Percentiles rank a stretch among this genome's conserved stretches.
phyloP scores from a whole-genome alignment of 92 coral and sea anemone genomes.

The Bergia sp. region DNA sequence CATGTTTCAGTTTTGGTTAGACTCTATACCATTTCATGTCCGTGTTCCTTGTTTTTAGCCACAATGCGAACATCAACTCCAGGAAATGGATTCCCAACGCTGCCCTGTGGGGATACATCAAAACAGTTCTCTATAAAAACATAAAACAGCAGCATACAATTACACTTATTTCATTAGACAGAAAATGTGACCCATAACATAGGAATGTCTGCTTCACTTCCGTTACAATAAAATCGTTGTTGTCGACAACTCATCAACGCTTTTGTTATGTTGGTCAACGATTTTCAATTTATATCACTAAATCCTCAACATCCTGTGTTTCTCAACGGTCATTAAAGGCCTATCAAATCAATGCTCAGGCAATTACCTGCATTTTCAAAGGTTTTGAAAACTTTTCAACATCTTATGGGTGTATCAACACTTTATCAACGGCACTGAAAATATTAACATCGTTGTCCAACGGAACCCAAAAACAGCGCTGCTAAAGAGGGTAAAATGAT shows the following conservation, averaged over 20 bases:
- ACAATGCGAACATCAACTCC: constrained; percentile 83
- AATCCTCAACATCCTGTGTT: background rate
- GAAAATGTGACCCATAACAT: background rate
- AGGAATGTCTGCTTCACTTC: background rate
- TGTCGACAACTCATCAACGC: background rate
- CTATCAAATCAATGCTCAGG: background rate
- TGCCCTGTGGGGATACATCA: constrained; percentile 54
- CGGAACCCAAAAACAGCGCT: too few relatives aligned
- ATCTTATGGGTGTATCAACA: too few relatives aligned
- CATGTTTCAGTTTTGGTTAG: background rate
- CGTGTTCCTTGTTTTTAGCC: constrained; percentile 66
- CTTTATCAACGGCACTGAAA: too few relatives aligned
- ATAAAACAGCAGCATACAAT: too few relatives aligned
- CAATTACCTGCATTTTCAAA: too few relatives aligned
- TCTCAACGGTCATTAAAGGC: background rate
- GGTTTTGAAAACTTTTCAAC: background rate
- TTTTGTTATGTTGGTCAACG: background rate
- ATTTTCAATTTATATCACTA: background rate
- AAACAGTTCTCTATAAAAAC: background rate
- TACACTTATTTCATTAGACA: too few relatives aligned
- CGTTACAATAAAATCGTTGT: background rate
- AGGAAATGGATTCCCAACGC: constrained; percentile 89
- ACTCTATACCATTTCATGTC: constrained; percentile 34
- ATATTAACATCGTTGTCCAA: too few relatives aligned
- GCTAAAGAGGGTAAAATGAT: too few relatives aligned